These are phyloP conservation scores for Herpailurus yagouaroundi DNA, from an alignment of 2,113 vertebrate species.

Conservation along the genomic window DNA sequence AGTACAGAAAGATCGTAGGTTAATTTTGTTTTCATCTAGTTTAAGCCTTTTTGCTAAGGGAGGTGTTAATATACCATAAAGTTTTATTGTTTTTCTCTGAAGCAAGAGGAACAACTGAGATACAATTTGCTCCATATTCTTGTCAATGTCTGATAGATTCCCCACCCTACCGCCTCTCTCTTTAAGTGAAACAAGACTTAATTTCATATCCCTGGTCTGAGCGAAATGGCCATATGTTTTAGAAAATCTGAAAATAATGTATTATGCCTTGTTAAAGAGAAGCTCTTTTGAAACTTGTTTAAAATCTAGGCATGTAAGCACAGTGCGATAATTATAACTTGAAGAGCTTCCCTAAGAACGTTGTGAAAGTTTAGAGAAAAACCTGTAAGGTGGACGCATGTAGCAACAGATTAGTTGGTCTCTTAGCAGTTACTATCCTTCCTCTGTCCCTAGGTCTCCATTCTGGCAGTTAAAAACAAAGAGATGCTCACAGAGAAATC, in stretches of 20 bases:
- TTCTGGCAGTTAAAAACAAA: slow-evolving; percentile 26
- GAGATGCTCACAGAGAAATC: not conserved
- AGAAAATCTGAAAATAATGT: not conserved
- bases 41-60: not conserved
- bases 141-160: not conserved
- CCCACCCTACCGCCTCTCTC: not conserved
- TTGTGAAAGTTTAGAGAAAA: not conserved
- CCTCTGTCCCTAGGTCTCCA: slow-evolving; percentile 8
- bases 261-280: not conserved
- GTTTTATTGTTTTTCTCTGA: slow-evolving; percentile 37
- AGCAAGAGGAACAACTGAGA: not conserved
- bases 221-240: slow-evolving; percentile 7
- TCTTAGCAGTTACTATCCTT: slow-evolving; percentile 14
- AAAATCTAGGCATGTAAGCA: not conserved
- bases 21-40: not conserved
- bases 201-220: not conserved
- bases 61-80: slow-evolving; percentile 40
- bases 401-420: not conserved
- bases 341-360: slow-evolving; percentile 47
- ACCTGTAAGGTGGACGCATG: not conserved
- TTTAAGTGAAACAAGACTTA: not conserved
- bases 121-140: not conserved
- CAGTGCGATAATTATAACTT: slow-evolving; percentile 38
- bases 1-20: not conserved
- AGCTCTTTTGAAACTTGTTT: not conserved